Evolutionary conservation across 1,140 invertebrate genomes (phyloP), one percentile per base, ranked within the genome.

Genomic region (Penaeus chinensis): DNA sequence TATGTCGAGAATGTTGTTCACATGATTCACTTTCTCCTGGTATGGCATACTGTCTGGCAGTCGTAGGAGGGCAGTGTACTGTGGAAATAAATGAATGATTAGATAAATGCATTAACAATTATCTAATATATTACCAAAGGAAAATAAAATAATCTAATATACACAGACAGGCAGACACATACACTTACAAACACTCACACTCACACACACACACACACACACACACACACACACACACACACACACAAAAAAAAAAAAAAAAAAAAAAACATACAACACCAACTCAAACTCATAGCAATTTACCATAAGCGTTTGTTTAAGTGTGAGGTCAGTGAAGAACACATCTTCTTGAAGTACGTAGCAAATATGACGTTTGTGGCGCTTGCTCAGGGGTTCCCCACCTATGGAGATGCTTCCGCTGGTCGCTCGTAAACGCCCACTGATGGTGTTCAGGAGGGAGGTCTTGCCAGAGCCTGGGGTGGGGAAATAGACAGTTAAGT

Each of bases 1-100:
- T 69, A 95, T 94, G 91, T 96, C 94, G 89, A 97, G 95, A 88
- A 97, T 96, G 91, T 96, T 94, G 91, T 97, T 95, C 82, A 97
- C 95, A 91, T 95, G 95, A 90, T 95, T 94, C 93, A 96, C 94
- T 92, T 97, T 97, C 91, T 97, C 95, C 79, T 94, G 92, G 90
- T 94, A 93, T 77, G 95, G 94, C 93, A 97, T 94, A 54, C 93
- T 94, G 91, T 97, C 96, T 74, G 96, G 96, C 91, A 97, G 93
- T 89, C 96, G 93, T 76, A 96, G 92, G 88, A 95, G 92, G 4
- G 95, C 95, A 42, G 95, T 94, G 91, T 96, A 96, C 94, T 95
- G 91, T 13, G 92, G 91, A 89, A 89, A 87, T n/a, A 91, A 89
- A 78, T 32, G 89, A 65, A 2, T 37, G 0, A 20, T 37, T 10